Conservation (phyloP, 2,888 invertebrate species). For the Ectobius pallidus region DNA sequence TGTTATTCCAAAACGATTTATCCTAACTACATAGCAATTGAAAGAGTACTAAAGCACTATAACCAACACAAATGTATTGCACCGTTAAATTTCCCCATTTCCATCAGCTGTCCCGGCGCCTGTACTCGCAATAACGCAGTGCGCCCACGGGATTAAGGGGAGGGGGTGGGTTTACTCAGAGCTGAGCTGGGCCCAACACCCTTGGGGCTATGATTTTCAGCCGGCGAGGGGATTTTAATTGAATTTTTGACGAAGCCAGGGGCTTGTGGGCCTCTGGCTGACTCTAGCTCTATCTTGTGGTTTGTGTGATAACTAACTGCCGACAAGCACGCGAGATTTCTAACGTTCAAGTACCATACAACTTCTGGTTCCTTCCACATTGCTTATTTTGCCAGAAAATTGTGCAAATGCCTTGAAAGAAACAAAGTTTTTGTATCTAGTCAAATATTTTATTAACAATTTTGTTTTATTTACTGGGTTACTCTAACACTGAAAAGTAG, state of each 20-base stretch:
- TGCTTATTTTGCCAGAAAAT: too few relatives aligned
- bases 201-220: conserved; percentile 32
- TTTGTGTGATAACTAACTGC: conserved; percentile 15
- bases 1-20: neutral
- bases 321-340: conserved; percentile 21
- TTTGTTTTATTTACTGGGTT: too few relatives aligned
- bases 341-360: neutral
- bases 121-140: conserved; percentile 7
- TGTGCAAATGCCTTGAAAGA: too few relatives aligned
- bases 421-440: too few relatives aligned
- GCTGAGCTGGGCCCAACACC: conserved; percentile 19
- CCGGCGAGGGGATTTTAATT: conserved; percentile 34
- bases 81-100: conserved; percentile 8
- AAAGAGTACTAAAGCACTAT: too few relatives aligned
- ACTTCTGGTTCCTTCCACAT: neutral
- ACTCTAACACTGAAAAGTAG: too few relatives aligned
- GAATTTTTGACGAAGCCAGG: conserved; percentile 39
- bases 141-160: conserved; percentile 2
- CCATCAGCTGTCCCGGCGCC: conserved; percentile 18
- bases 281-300: conserved; percentile 16
- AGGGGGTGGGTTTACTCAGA: neutral
- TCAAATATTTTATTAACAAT: too few relatives aligned
- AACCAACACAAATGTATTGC: neutral
- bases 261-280: conserved; percentile 10
- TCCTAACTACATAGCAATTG: neutral